Conservation (phyloP, 2,888 invertebrate species). For the Leucania comma region DNA sequence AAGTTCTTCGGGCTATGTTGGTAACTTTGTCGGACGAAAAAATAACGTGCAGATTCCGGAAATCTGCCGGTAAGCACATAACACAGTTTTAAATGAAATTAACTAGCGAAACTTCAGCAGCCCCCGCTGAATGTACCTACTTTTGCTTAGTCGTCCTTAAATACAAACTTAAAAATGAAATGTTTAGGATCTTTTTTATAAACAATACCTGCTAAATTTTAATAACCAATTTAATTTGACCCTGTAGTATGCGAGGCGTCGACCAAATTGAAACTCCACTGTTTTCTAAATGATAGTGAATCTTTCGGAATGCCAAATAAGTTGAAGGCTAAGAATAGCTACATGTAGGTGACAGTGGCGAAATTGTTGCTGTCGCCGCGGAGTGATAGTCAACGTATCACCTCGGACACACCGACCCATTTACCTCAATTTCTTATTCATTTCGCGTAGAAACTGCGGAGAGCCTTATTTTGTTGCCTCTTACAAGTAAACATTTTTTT, state of each 20-base stretch:
- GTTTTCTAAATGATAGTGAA: conserved; percentile 33
- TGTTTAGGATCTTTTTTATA: too few relatives aligned
- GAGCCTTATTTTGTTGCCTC: conserved; percentile 36
- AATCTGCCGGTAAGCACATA: too few relatives aligned
- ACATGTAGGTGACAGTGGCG: conserved; percentile 48
- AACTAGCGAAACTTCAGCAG: too few relatives aligned
- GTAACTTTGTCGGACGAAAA: too few relatives aligned
- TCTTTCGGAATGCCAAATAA: conserved; percentile 23
- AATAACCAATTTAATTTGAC: not conserved
- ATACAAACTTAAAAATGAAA: not conserved
- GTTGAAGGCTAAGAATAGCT: conserved; percentile 15
- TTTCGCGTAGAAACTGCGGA: conserved; percentile 42
- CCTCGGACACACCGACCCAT: conserved; percentile 37
- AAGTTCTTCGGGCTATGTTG: too few relatives aligned
- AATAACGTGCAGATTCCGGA: too few relatives aligned
- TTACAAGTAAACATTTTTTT: conserved; percentile 40
- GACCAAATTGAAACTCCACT: not conserved
- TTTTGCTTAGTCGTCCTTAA: not conserved
- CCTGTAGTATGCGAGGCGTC: not conserved
- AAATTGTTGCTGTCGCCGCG: conserved; percentile 2
- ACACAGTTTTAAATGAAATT: too few relatives aligned
- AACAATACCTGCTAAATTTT: too few relatives aligned
- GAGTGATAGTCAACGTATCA: conserved; percentile 42
- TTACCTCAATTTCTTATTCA: conserved; percentile 54
- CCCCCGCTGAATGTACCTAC: too few relatives aligned